A percentile compares a stretch with the other conserved stretches of the same genome.
These are phyloP conservation scores for Drosophila tanythrix DNA, from an alignment of 2,888 invertebrate species.

Conservation along the genomic window DNA sequence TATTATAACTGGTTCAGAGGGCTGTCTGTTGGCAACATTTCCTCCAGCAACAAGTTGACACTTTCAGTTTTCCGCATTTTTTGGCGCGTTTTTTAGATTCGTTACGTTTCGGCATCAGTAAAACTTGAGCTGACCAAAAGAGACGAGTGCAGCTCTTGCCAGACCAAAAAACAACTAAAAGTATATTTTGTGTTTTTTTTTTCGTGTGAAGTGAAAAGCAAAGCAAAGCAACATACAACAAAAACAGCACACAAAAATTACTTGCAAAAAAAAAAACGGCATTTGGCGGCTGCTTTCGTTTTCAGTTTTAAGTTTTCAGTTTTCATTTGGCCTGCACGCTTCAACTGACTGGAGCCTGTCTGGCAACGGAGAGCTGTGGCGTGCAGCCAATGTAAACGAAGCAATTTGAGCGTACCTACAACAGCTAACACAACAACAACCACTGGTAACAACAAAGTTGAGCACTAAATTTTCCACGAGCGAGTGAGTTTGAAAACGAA, in stretches of 20 bases:
- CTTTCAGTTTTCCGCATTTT: constrained; percentile 79
- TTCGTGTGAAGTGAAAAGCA: constrained; percentile 71
- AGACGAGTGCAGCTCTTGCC: constrained; percentile 64
- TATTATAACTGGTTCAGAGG: constrained; percentile 57
- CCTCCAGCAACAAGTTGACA: constrained; percentile 66
- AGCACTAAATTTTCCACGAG: constrained; percentile 80
- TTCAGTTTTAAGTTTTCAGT: constrained; percentile 69
- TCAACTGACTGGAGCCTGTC: constrained; percentile 66
- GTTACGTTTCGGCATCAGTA: constrained; percentile 38
- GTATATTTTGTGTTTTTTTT: constrained; percentile 14
- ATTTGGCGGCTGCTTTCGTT: constrained; percentile 72
- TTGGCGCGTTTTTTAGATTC: constrained; percentile 59
- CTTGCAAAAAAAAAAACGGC: constrained; percentile 44
- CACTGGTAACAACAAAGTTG: constrained; percentile 8
- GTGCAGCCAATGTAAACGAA: constrained; percentile 71
- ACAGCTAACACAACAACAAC: constrained; percentile 14
- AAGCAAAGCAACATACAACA: constrained; percentile 37
- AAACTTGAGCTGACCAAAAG: constrained; percentile 73
- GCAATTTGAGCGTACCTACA: constrained; percentile 63
- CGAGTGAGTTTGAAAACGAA: constrained; percentile 78
- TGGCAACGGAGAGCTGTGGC: constrained; percentile 41
- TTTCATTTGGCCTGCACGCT: constrained; percentile 74
- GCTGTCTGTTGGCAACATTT: constrained; percentile 27
- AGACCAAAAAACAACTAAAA: constrained; percentile 60
- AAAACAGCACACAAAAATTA: constrained; percentile 56